A percentile compares a stretch with the other conserved stretches of the same genome.
These are phyloP conservation scores for Chaitophorus viminalis DNA, from an alignment of 2,888 invertebrate species.

Conservation along the genomic window DNA sequence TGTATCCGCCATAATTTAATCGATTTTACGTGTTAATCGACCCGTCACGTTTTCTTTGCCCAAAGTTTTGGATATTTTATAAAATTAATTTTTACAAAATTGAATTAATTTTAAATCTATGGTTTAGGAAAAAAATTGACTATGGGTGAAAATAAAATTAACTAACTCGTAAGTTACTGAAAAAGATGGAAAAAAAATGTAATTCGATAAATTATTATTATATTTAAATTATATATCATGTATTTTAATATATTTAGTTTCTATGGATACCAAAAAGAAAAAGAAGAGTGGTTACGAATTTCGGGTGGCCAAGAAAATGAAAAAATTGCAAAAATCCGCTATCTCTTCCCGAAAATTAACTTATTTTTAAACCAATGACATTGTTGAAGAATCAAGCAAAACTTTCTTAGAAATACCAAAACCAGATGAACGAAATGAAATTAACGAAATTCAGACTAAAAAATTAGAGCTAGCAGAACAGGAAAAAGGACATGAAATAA, in stretches of 20 bases:
- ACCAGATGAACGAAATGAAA: not conserved
- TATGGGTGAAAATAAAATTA: no score
- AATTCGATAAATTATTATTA: no score
- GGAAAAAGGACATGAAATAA: constrained; percentile 3
- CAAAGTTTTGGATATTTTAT: no score
- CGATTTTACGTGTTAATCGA: no score
- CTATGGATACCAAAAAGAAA: not conserved
- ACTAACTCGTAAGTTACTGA: no score
- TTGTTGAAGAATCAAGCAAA: not conserved
- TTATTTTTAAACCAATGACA: not conserved
- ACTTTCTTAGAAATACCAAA: not conserved
- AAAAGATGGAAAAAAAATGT: no score
- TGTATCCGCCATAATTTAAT: no score
- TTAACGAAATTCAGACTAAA: not conserved
- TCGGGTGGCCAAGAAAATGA: constrained; percentile 15
- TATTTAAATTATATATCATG: no score
- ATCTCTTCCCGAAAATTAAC: not conserved
- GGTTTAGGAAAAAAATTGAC: no score
- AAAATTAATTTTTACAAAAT: no score
- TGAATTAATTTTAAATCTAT: no score
- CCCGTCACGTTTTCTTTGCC: no score
- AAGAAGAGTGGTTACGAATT: constrained; percentile 19
- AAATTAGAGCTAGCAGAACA: constrained; percentile 12
- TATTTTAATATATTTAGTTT: constrained; percentile 17
- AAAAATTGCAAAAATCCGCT: not conserved